phyloP scores from a whole-genome alignment of 2,888 invertebrate genomes.

The Apodemia mormo region DNA sequence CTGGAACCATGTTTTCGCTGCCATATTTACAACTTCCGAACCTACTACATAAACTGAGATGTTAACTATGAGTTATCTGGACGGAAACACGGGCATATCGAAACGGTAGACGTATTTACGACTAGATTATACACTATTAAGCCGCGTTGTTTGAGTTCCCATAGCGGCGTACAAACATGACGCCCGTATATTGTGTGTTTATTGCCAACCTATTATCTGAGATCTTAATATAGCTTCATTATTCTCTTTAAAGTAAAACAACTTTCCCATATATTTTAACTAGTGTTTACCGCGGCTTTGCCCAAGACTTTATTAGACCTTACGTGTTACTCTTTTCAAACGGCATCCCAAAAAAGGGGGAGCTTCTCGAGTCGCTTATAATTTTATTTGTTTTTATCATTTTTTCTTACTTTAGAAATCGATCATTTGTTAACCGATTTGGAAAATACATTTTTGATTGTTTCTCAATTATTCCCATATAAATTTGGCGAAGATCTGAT shows the following conservation, averaged over 20 bases:
- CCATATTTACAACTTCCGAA: slow-evolving; percentile 49
- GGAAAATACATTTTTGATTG: too few relatives aligned
- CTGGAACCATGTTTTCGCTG: slow-evolving; percentile 14
- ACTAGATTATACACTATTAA: slow-evolving; percentile 44
- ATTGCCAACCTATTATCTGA: slow-evolving; percentile 36
- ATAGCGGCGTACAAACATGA: slow-evolving; percentile 50
- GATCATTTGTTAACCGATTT: too few relatives aligned
- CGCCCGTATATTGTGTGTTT: slow-evolving; percentile 29
- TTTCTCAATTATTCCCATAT: too few relatives aligned
- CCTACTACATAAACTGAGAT: slow-evolving; percentile 48
- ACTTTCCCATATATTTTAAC: slow-evolving; percentile 46
- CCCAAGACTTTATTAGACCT: background rate
- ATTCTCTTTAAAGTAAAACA: slow-evolving; percentile 15
- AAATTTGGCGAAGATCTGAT: too few relatives aligned
- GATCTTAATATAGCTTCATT: slow-evolving; percentile 24
- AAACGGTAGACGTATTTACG: slow-evolving; percentile 55
- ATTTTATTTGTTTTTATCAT: too few relatives aligned
- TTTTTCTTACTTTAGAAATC: too few relatives aligned
- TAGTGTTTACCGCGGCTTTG: background rate
- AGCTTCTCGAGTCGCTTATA: too few relatives aligned
- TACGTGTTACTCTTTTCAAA: too few relatives aligned
- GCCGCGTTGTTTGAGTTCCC: slow-evolving; percentile 62
- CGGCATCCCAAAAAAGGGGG: too few relatives aligned
- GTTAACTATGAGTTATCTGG: slow-evolving; percentile 51
- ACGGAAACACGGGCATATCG: slow-evolving; percentile 54